phyloP scores from a whole-genome alignment of 2,888 invertebrate genomes.

The Eilema caniola region DNA sequence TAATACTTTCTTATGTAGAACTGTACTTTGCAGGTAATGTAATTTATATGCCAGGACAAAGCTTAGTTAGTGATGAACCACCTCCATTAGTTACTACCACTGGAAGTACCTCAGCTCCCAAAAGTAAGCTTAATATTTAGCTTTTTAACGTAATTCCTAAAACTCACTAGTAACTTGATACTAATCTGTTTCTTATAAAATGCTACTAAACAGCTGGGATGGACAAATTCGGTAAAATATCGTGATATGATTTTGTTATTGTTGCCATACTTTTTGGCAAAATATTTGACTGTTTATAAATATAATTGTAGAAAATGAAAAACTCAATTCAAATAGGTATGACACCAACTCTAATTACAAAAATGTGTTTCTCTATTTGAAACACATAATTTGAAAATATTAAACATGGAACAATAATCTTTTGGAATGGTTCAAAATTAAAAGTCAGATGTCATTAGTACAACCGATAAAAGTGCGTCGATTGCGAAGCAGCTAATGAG shows the following conservation, averaged over 20 bases:
- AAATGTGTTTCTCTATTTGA: conserved; percentile 64
- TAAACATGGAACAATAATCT: conserved; percentile 56
- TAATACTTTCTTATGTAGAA: not conserved
- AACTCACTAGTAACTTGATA: not conserved
- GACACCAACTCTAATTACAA: conserved; percentile 51
- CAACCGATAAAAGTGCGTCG: conserved; percentile 5
- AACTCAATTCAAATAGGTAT: conserved; percentile 57
- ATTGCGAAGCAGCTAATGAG: conserved; percentile 11
- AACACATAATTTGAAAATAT: conserved; percentile 56
- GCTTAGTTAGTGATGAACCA: conserved; percentile 59
- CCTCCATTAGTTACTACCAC: conserved; percentile 65
- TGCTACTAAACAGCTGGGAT: conserved; percentile 1
- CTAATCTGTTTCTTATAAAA: conserved; percentile 12
- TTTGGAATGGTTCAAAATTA: conserved; percentile 59
- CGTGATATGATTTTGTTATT: not conserved
- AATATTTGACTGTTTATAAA: conserved; percentile 38
- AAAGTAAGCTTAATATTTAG: conserved; percentile 53
- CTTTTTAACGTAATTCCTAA: conserved; percentile 8
- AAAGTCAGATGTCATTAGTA: conserved; percentile 53
- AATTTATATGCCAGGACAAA: conserved; percentile 71
- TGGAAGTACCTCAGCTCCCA: conserved; percentile 46
- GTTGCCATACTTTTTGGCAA: conserved; percentile 27
- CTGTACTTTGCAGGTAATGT: conserved; percentile 66
- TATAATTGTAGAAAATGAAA: conserved; percentile 59
- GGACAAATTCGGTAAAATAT: conserved; percentile 12